Base-by-base conservation (phyloP, 92 coral and sea anemone genomes). In the Epizoanthus fatuus region DNA sequence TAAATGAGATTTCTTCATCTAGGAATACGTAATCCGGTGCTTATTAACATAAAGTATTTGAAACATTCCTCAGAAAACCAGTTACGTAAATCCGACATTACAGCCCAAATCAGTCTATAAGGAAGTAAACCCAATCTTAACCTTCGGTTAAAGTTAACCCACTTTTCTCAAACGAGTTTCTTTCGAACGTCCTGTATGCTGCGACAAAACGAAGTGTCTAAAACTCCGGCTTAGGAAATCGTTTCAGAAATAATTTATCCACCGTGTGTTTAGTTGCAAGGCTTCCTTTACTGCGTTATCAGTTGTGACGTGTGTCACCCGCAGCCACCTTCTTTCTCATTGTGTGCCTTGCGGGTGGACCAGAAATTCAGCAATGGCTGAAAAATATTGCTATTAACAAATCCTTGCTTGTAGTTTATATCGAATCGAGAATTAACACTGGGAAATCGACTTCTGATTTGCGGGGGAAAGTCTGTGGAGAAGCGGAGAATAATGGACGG, bases 341-440 rank as follows among this genome's bases (percentile, higher is more conserved):
- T 66, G 72, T 66, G 72, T 66, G 70, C 40, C 7, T 37, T 66
- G 47, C 72, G 49, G 72, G 72, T 66, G 40, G 45, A 66, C 49
- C 29, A 29, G 14, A 40, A 35, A 32, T 35, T 13, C 1, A 42
- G 38, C 40, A 66, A 66, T 66, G 72, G 72, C 49, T 39, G 72
- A 66, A 16, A 37, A 12, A 66, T 32, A 66, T 32, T 11, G 13
- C 53, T 10, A 66, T 10, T 66, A 38, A 66, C 47, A 66, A 66
- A 14, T 37, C 47, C 17, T 9, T 32, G 47, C n/a, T 66, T 15
- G 20, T 66, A 7, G 14, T 17, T 37, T 37, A 14, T n/a, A 12
- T 25, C 47, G 0, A 13, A 37, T 0, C 19, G 19, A 66, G 4
- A 49, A 7, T 49, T 10, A 9, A 49, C 53, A 49, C 53, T 8